Conservation (phyloP, 2,888 invertebrate species). For the Polydrusus tereticollis region DNA sequence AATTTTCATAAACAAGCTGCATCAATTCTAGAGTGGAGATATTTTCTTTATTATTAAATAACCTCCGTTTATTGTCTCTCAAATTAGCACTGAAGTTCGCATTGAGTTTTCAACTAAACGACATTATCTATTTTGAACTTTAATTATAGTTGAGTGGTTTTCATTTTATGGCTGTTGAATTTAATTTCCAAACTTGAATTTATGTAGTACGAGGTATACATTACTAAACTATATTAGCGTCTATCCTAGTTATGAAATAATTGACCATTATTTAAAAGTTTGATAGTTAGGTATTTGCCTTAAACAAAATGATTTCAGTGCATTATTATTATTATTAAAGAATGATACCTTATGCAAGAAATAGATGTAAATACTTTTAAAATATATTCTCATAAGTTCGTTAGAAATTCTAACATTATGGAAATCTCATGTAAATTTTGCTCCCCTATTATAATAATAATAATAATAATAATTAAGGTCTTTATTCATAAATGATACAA, state of each 20-base stretch:
- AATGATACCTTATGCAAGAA: no score
- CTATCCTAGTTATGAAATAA: background rate
- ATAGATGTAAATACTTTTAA: no score
- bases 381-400: no score
- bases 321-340: no score
- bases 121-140: background rate
- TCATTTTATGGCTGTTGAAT: background rate
- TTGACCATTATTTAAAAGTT: background rate
- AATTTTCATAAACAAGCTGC: no score
- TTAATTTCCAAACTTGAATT: background rate
- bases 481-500: no score
- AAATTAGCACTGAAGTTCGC: background rate
- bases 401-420: no score
- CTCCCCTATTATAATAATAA: no score
- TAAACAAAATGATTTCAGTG: no score
- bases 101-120: background rate
- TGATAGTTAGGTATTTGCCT: no score
- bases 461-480: no score
- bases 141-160: conserved; percentile 18
- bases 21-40: background rate
- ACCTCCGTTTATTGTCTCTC: background rate
- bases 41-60: background rate
- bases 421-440: no score
- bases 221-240: background rate
- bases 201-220: background rate